Base-by-base conservation (phyloP, 2,797 vertebrate species). In the Sebastes minor region DNA sequence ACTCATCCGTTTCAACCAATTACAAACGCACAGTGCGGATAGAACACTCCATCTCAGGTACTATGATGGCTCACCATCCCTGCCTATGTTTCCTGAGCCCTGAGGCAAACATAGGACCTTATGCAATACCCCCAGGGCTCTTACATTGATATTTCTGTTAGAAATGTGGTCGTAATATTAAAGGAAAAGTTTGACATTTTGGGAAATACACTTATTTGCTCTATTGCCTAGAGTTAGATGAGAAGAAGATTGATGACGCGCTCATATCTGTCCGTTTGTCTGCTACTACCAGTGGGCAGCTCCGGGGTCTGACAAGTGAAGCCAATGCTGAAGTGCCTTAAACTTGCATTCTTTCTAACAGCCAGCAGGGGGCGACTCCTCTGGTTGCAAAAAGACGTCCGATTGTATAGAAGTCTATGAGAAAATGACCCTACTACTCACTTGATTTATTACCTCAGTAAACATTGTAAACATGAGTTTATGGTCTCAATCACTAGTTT, bases 21-120 rank as follows among this genome's bases (percentile, higher is more conserved):
- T 96, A 95, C 94, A 96, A 97, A 96, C 95, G 95, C 91, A 93
- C 95, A 96, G 95, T 95, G 92, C 94, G 95, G 95, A 95, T 96
- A 96, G 95, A 96, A 93, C 95, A 94, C 94, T 97, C 96, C 95
- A 85, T 93, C 93, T 96, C 96, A 97, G 97, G 96, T 97, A 97
- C 96, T 96, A 94, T 68, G 88, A 94, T 95, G 96, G 96, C 91
- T 94, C 94, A 86, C 93, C 91, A 92, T 96, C 95, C 86, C 90
- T 49, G 76, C 84, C 95, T 90, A 76, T 94, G 93, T 94, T 92
- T 92, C 93, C 87, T 42, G 57, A 84, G 72, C 67, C 82, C 91
- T 93, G 92, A 46, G 42, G 95, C 94, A 97, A 97, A 95, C 92
- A 85, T 94, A 95, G 94, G 89, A 65, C 85, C 82, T 82, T 88